A percentile compares a stretch with the other conserved stretches of the same genome.
Evolutionary conservation across 2,113 vertebrate genomes (phyloP).

Genomic region (Oceanites oceanicus): DNA sequence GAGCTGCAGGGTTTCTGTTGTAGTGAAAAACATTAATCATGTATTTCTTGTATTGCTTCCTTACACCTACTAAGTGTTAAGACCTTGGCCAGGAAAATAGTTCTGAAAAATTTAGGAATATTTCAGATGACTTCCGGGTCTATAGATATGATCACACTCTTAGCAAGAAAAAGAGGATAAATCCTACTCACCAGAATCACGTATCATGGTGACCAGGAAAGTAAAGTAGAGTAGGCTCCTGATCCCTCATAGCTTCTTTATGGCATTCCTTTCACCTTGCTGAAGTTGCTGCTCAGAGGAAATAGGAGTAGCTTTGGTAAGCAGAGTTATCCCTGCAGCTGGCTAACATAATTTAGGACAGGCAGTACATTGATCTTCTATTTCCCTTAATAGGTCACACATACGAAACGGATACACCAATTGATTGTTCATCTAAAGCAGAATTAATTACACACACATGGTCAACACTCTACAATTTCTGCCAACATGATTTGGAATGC

Average conservation of each 20-base stretch:
- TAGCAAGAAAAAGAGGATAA: neutral
- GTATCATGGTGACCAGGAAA: neutral
- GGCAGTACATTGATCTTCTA: neutral
- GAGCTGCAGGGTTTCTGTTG: neutral
- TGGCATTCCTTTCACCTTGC: neutral
- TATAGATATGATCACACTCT: neutral
- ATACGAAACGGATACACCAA: neutral
- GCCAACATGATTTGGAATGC: neutral
- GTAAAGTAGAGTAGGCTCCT: neutral
- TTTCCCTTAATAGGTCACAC: neutral
- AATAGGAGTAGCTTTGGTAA: neutral
- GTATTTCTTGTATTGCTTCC: neutral
- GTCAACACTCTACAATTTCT: neutral
- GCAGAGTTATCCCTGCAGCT: neutral
- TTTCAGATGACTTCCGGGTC: neutral
- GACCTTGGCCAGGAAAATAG: neutral
- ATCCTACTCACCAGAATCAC: neutral
- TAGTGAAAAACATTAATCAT: neutral
- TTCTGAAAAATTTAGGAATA: neutral
- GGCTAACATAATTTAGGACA: neutral
- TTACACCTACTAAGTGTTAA: neutral
- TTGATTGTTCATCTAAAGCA: neutral
- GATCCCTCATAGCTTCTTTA: neutral
- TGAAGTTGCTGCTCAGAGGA: neutral
- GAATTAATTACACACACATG: neutral